Evolutionary conservation across 2,888 invertebrate species (phyloP).

Genomic region (Xestia rhomboidea): DNA sequence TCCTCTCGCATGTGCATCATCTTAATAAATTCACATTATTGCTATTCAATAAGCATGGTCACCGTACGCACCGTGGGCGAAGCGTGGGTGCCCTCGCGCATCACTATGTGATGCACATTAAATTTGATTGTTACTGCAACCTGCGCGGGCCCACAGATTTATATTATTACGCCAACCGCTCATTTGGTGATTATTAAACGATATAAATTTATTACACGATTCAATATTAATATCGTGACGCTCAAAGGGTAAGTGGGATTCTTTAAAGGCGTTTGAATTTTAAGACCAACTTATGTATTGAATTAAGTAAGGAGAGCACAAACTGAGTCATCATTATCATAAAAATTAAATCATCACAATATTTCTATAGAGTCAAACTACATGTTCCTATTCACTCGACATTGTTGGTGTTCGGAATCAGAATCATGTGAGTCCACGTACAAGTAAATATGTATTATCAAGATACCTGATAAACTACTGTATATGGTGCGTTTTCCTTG

Average conservation of each 20-base stretch:
- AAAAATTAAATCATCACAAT: slow-evolving; percentile 18
- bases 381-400: not conserved
- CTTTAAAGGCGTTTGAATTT: slow-evolving; percentile 31
- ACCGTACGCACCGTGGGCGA: slow-evolving; percentile 79
- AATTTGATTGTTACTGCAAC: slow-evolving; percentile 84
- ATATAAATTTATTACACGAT: slow-evolving; percentile 73
- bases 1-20: slow-evolving; percentile 14
- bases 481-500: slow-evolving; percentile 61
- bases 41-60: slow-evolving; percentile 68
- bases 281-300: slow-evolving; percentile 13
- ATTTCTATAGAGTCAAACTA: slow-evolving; percentile 5
- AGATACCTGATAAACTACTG: slow-evolving; percentile 56
- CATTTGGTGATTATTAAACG: slow-evolving; percentile 73
- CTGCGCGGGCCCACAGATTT: slow-evolving; percentile 76
- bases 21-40: slow-evolving; percentile 44
- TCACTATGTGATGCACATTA: slow-evolving; percentile 84
- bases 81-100: slow-evolving; percentile 84
- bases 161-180: slow-evolving; percentile 73
- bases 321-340: slow-evolving; percentile 6
- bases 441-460: slow-evolving; percentile 48
- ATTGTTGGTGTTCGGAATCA: slow-evolving; percentile 27
- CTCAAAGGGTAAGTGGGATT: slow-evolving; percentile 59
- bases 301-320: slow-evolving; percentile 1
- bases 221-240: slow-evolving; percentile 74
- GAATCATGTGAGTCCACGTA: slow-evolving; percentile 32